phyloP scores from a whole-genome alignment of 2,113 vertebrate genomes.

The Macquaria australasica region DNA sequence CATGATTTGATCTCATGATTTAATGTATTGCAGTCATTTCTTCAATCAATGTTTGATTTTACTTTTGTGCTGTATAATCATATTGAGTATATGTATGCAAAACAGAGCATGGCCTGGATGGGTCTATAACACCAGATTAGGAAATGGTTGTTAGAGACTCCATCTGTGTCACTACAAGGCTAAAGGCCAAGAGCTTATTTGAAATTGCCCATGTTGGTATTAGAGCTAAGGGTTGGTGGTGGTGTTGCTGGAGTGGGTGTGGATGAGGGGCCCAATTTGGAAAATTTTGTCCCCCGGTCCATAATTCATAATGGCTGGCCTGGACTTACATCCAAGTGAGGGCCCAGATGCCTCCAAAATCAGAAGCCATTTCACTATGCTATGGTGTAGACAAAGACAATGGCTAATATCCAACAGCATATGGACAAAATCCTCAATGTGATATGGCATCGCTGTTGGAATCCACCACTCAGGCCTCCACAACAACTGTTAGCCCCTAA shows the following conservation, averaged over 20 bases:
- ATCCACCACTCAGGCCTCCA: background rate
- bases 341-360: background rate
- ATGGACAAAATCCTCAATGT: slow-evolving; percentile 13
- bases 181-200: background rate
- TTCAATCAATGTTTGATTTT: too few species aligned
- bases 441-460: background rate
- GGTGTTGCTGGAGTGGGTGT: background rate
- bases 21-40: too few species aligned
- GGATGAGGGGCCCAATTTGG: background rate
- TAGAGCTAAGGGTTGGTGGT: background rate
- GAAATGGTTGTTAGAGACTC: background rate
- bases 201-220: background rate
- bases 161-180: background rate
- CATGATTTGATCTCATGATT: too few species aligned
- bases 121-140: background rate
- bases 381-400: background rate
- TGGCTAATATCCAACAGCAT: slow-evolving; percentile 12
- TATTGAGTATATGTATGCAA: background rate
- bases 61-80: too few species aligned
- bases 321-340: background rate
- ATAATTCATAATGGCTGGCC: background rate
- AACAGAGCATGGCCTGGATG: background rate
- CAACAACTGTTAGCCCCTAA: slow-evolving; percentile 11
- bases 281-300: background rate
- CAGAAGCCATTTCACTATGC: background rate